Conservation (phyloP, 2,888 invertebrate species). For the Pilophorus perplexus region DNA sequence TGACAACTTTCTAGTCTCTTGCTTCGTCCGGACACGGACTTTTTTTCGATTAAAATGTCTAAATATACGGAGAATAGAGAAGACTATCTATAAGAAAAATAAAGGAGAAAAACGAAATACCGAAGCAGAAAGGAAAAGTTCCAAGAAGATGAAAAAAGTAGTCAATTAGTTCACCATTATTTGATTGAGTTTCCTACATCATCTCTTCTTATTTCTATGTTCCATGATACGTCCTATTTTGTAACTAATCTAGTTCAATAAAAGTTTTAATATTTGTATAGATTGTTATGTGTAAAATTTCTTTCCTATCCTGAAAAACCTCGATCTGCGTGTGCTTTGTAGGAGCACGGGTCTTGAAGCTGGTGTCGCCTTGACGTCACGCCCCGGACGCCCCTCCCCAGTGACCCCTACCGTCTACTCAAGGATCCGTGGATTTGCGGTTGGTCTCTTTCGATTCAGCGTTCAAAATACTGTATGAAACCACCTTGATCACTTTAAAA, state of each 20-base stretch:
- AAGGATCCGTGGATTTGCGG: too few relatives aligned
- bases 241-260: conserved; percentile 7
- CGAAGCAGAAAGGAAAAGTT: conserved; percentile 9
- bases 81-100: conserved; percentile 9
- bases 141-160: conserved; percentile 4
- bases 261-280: too few relatives aligned
- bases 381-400: background rate
- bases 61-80: background rate
- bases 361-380: conserved; percentile 6
- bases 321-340: too few relatives aligned
- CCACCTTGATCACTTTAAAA: too few relatives aligned
- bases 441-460: too few relatives aligned
- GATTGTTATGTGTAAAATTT: background rate
- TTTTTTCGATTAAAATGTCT: conserved; percentile 9
- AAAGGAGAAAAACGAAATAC: conserved; percentile 4
- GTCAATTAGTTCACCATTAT: too few relatives aligned
- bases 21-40: conserved; percentile 3
- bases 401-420: too few relatives aligned
- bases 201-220: background rate
- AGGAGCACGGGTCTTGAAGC: conserved; percentile 7
- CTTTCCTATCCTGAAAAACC: conserved; percentile 6
- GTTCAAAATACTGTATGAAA: too few relatives aligned
- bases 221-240: background rate
- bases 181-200: conserved; percentile 2
- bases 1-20: background rate